Evolutionary conservation across 1,140 invertebrate species (phyloP), one percentile per base, ranked within the genome.

Genomic region (Kradibia gibbosae): DNA sequence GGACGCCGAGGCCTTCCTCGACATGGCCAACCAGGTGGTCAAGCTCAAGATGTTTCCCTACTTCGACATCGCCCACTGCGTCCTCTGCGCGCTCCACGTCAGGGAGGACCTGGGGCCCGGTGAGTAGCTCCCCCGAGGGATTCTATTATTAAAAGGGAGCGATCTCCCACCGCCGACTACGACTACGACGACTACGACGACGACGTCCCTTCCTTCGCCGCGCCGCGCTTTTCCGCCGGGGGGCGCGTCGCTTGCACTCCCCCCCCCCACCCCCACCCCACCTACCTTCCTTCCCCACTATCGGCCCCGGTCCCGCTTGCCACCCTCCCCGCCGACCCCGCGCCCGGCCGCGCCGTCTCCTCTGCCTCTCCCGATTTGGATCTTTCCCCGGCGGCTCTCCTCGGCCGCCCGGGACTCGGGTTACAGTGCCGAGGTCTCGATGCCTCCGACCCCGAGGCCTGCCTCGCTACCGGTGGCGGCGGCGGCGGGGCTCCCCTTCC

Each of bases 31-130:
- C 92, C 97, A 98, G 94, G 97, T 99, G 91, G 98, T 98, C 85
- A 99, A 99, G 92, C 93, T 99, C 84, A 99, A 99, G 94, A 99
- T 99, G 98, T 99, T 96, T 91, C 99, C 99, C 53, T 67, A 99
- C 93, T 99, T 99, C 92, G 98, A 99, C 90, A 95, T 67, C 0
- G 62, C 62, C 34, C 62, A 67, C 34, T 67, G 95, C 91, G 93
- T 97, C 85, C 93, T 98, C 57, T 97, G 96, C 91, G 97, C 97
- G 88, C 92, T 98, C 83, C 96, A 97, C 87, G 96, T 99, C 73
- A 94, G 98, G 88, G 98, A 99, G 91, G 99, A 99, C 93, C 94
- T 99, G 86, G 97, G 97, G 88, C 92, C 94, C 88, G 96, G 96
- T 97, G 93, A 94, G 94, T 85, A 62, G 25, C 39, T 39, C 7